Percentiles rank a stretch among this genome's conserved stretches.
phyloP scores from a whole-genome alignment of 1,140 invertebrate species.

The Drosophila hydei region DNA sequence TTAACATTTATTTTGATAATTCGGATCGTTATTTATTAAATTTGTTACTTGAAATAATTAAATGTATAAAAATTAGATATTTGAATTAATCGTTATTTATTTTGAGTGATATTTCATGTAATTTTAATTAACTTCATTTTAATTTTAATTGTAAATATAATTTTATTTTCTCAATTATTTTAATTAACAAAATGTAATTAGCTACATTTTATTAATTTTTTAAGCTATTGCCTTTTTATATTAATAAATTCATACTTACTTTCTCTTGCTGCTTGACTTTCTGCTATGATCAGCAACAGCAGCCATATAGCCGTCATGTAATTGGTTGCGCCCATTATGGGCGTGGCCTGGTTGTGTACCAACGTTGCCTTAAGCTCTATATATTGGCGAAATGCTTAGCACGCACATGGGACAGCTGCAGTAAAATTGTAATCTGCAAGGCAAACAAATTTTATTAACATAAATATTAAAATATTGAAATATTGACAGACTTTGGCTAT shows the following conservation, averaged over 20 bases:
- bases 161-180: too few relatives aligned
- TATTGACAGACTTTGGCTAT: not conserved
- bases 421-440: constrained; percentile 15
- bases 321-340: constrained; percentile 55
- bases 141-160: too few relatives aligned
- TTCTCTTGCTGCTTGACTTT: constrained; percentile 51
- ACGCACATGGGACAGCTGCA: constrained; percentile 13
- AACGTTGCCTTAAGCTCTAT: constrained; percentile 9
- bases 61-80: too few relatives aligned
- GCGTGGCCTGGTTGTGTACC: constrained; percentile 23
- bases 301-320: constrained; percentile 26
- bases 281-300: constrained; percentile 44
- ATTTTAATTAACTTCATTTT: too few relatives aligned
- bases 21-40: too few relatives aligned
- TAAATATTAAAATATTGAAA: not conserved
- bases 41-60: too few relatives aligned
- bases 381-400: not conserved
- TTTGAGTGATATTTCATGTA: too few relatives aligned
- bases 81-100: too few relatives aligned
- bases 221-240: too few relatives aligned
- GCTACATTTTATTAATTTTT: not conserved
- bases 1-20: too few relatives aligned
- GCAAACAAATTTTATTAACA: too few relatives aligned
- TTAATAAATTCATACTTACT: constrained; percentile 46
- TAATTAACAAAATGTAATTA: too few relatives aligned